These are phyloP conservation scores for Silvanus unidentatus DNA, from an alignment of 2,888 invertebrate species.

Conservation along the genomic window DNA sequence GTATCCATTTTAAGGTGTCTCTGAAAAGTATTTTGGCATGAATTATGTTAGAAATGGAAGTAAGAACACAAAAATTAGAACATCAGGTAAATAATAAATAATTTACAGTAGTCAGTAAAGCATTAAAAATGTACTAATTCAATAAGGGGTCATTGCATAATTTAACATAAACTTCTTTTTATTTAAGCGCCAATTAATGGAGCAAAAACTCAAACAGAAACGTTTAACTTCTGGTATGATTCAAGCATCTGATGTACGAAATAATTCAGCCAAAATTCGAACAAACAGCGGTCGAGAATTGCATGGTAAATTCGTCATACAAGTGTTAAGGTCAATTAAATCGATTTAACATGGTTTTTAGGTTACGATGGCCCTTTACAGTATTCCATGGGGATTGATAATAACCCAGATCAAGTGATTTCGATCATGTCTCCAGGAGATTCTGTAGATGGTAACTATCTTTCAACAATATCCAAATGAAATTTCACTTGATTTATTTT, in stretches of 20 bases:
- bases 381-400: slow-evolving; percentile 71
- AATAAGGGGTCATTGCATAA: slow-evolving; percentile 2
- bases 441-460: slow-evolving; percentile 26
- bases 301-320: slow-evolving; percentile 51
- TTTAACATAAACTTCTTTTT: neutral
- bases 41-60: slow-evolving; percentile 37
- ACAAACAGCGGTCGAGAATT: slow-evolving; percentile 68
- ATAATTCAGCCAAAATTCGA: slow-evolving; percentile 58
- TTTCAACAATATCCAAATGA: neutral
- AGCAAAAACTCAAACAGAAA: slow-evolving; percentile 83
- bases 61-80: slow-evolving; percentile 76
- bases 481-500: slow-evolving; percentile 9
- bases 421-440: slow-evolving; percentile 38
- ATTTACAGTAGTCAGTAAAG: slow-evolving; percentile 9
- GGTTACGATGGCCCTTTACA: slow-evolving; percentile 86
- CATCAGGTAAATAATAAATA: slow-evolving; percentile 65
- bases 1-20: neutral
- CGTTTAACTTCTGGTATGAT: slow-evolving; percentile 80
- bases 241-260: slow-evolving; percentile 76
- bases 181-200: slow-evolving; percentile 73
- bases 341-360: slow-evolving; percentile 37
- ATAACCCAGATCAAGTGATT: slow-evolving; percentile 72
- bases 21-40: slow-evolving; percentile 10
- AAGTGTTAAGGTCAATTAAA: neutral
- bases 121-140: slow-evolving; percentile 5